These are phyloP conservation scores for Fundulus diaphanus DNA, from an alignment of 2,797 vertebrate genomes.

Conservation along the genomic window DNA sequence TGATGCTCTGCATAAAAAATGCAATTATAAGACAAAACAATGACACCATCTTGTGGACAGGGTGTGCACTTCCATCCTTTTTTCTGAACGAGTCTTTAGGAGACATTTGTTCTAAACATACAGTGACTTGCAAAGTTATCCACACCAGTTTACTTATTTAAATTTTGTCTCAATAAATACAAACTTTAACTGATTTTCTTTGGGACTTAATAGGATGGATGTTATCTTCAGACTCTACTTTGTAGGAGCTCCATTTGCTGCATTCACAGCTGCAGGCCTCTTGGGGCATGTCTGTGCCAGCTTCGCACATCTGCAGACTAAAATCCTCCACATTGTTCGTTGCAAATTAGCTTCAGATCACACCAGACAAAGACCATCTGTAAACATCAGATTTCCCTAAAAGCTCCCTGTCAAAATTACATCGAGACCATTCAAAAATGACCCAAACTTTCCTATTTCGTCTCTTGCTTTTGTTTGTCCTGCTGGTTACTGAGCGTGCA, in stretches of 20 bases:
- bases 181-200: neutral
- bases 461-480: too few relatives aligned
- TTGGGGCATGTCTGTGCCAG: neutral
- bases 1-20: neutral
- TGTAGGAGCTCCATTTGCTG: neutral
- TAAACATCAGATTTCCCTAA: too few relatives aligned
- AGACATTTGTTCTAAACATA: neutral
- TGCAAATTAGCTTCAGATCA: neutral
- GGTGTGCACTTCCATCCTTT: neutral
- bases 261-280: neutral
- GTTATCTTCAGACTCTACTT: neutral
- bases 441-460: too few relatives aligned
- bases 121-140: neutral
- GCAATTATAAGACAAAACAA: neutral
- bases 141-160: neutral
- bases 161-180: neutral
- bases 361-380: too few relatives aligned
- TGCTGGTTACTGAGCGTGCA: too few relatives aligned
- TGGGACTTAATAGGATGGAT: neutral
- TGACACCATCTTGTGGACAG: conserved; percentile 46
- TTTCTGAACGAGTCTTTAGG: neutral
- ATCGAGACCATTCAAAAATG: too few relatives aligned
- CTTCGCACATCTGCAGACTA: neutral
- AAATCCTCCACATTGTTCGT: neutral
- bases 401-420: too few relatives aligned